These are phyloP conservation scores for Lomographa bimaculata DNA, from an alignment of 2,888 invertebrate species.

Conservation along the genomic window DNA sequence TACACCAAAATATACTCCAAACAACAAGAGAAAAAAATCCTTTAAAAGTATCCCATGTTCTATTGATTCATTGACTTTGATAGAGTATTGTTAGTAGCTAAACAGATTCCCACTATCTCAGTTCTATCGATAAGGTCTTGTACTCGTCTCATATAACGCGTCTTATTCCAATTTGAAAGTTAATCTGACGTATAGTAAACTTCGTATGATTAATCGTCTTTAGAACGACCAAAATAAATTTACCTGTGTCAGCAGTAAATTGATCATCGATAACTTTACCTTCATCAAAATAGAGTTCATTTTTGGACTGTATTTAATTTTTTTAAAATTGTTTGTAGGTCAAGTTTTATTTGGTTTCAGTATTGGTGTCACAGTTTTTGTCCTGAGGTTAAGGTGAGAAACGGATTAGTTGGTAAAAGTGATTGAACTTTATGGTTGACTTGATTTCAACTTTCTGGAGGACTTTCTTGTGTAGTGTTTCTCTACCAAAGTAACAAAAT, in stretches of 20 bases:
- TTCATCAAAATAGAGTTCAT: conserved; percentile 34
- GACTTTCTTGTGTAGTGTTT: conserved; percentile 19
- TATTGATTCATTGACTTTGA: too few relatives aligned
- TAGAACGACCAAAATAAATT: conserved; percentile 33
- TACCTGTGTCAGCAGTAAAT: conserved; percentile 8
- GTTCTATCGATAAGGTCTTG: conserved; percentile 30
- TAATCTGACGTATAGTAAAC: conserved; percentile 69
- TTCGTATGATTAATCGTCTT: conserved; percentile 65
- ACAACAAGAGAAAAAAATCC: too few relatives aligned
- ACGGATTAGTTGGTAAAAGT: conserved; percentile 42
- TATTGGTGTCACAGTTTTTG: conserved; percentile 48
- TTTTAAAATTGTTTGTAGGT: conserved; percentile 33
- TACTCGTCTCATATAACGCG: conserved; percentile 59
- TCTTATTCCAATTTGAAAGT: conserved; percentile 57
- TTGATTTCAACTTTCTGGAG: conserved; percentile 37
- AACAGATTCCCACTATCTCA: conserved; percentile 21
- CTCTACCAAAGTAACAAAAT: too few relatives aligned
- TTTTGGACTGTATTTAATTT: conserved; percentile 31
- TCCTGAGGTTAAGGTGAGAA: conserved; percentile 51
- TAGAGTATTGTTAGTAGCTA: conserved; percentile 15
- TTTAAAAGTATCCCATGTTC: too few relatives aligned
- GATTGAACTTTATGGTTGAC: conserved; percentile 67
- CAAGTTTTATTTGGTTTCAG: not conserved
- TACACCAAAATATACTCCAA: too few relatives aligned
- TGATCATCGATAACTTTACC: conserved; percentile 27